Conservation (phyloP, 2,113 vertebrate species). For the Talpa occidentalis region DNA sequence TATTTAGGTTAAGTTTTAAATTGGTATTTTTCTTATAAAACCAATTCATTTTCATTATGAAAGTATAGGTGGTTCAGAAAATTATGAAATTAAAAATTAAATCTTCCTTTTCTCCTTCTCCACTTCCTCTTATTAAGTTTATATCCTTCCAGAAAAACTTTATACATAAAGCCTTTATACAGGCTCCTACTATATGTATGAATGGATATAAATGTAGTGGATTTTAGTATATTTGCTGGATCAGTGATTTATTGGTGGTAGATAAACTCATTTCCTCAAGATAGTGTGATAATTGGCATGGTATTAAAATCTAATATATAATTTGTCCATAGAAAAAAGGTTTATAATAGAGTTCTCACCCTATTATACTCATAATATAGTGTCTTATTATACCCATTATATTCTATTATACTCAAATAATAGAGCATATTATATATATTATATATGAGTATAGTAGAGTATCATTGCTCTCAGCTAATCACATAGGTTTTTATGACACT, state of each 20-base stretch:
- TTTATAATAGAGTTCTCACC: background rate
- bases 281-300: background rate
- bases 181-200: background rate
- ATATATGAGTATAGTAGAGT: background rate
- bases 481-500: background rate
- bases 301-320: conserved; percentile 1
- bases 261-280: conserved; percentile 21
- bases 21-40: conserved; percentile 50
- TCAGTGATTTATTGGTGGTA: background rate
- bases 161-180: background rate
- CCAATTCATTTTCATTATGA: conserved; percentile 20
- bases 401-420: no score
- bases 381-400: no score
- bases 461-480: background rate
- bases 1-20: conserved; percentile 35
- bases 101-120: background rate
- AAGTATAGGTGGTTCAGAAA: conserved; percentile 20
- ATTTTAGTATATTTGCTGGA: conserved; percentile 36
- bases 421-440: background rate
- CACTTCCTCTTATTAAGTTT: conserved; percentile 51
- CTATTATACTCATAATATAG: no score
- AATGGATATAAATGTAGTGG: conserved; percentile 12
- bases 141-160: conserved; percentile 51
- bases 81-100: conserved; percentile 40
- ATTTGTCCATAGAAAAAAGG: background rate